Evolutionary conservation across 2,113 vertebrate species (phyloP).

Genomic region (Vicugna pacos): DNA sequence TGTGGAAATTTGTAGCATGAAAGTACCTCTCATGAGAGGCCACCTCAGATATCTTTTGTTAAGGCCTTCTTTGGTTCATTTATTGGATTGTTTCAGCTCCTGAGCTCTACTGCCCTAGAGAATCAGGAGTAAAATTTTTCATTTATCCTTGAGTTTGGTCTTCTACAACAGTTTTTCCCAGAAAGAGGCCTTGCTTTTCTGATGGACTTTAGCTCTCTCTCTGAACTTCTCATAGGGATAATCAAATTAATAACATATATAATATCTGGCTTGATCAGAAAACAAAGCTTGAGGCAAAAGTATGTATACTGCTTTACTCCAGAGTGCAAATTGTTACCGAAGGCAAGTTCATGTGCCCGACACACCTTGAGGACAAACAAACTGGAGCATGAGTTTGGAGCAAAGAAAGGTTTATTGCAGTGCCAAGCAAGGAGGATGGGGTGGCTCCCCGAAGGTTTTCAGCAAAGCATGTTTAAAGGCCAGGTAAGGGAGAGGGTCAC

Average conservation of each 20-base stretch:
- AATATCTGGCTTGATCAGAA: slow-evolving; percentile 16
- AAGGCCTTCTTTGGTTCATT: not conserved
- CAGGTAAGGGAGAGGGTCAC: too few relatives aligned
- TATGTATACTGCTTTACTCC: not conserved
- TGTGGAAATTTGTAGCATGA: not conserved
- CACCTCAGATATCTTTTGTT: slow-evolving; percentile 2
- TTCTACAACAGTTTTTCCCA: not conserved
- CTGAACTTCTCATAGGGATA: not conserved
- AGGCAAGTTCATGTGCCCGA: too few relatives aligned
- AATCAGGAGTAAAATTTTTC: slow-evolving; percentile 20
- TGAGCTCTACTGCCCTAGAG: not conserved
- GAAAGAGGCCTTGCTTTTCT: slow-evolving; percentile 1
- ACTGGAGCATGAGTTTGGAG: too few relatives aligned
- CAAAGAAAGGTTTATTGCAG: too few relatives aligned
- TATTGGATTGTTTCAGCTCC: not conserved
- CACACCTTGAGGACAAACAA: too few relatives aligned
- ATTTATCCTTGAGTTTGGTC: not conserved
- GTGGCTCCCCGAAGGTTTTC: too few relatives aligned
- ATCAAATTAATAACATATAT: not conserved
- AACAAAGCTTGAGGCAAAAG: slow-evolving; percentile 7
- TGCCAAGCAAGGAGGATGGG: too few relatives aligned
- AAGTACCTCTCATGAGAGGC: not conserved
- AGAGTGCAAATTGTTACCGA: not conserved
- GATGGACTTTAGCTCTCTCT: not conserved
- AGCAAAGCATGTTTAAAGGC: too few relatives aligned